Base-by-base conservation (phyloP, 2,113 vertebrate genomes). In the Stegastes partitus region DNA sequence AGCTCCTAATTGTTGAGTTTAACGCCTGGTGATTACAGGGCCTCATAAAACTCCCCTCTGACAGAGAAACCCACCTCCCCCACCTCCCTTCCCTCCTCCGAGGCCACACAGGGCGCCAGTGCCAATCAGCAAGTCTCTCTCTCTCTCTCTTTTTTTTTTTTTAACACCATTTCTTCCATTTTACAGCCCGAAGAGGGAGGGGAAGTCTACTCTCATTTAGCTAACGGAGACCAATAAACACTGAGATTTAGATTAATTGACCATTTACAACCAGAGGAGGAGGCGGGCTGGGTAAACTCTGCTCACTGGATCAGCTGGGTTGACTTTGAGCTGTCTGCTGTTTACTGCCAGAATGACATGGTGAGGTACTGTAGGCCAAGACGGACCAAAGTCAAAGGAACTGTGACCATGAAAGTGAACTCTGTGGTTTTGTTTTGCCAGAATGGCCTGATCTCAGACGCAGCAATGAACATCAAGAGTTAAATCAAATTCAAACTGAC, bases 1-100 rank as follows among this genome's bases (percentile, higher is more conserved):
- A 88, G 91, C 68, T 90, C 90, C 92, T 94, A 94, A 94, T 94
- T 95, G 94, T 94, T 93, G 90, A 93, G 91, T 95, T 95, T 94
- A 95, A 93, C 87, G 92, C 93, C 92, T 93, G 90, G 74, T 83
- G 88, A 93, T 93, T 94, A 93, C 90, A 89, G 84, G 87, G 75
- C 58, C 94, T 92, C 86, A 76, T 95, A 94, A 95, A 95, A 85
- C 87, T 64, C 79, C 81, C 85, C 84, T 76, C 74, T 78, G 78
- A 82, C 82, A 74, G 79, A 63, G 74, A 42, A 25, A 31, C 69
- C 42, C 73, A 58, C 61, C 65, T 23, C 50, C 39, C 15, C 75
- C 19, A 21, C 50, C 68, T 37, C 81, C 70, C 50, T 39, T 61
- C 72, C 5, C 58, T 79, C 71, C 71, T 84, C 44, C 68, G 42